A percentile compares a stretch with the other conserved stretches of the same genome.
Evolutionary conservation across 1,140 invertebrate species (phyloP).

Genomic region (Apocrypta bakeri): DNA sequence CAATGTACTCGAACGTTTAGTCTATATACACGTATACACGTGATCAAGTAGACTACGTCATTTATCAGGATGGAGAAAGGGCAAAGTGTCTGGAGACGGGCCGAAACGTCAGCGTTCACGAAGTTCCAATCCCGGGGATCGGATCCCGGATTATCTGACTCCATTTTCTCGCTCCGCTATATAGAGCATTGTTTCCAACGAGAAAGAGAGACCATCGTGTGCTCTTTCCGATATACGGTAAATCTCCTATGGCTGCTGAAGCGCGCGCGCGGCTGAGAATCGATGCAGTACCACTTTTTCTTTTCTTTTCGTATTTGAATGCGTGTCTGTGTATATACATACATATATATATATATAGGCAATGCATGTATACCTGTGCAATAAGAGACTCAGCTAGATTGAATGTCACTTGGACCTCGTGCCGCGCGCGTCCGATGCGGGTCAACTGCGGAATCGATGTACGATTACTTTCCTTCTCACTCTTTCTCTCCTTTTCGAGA

Average conservation of each 20-base stretch:
- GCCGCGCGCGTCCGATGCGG: neutral
- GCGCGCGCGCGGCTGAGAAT: neutral
- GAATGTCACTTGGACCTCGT: neutral
- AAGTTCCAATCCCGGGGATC: constrained; percentile 5
- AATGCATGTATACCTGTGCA: neutral
- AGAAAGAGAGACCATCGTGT: neutral
- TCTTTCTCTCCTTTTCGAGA: neutral
- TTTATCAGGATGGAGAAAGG: neutral
- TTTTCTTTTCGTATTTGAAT: neutral
- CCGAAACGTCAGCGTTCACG: constrained; percentile 1
- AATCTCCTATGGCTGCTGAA: constrained; percentile 24
- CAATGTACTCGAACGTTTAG: no score
- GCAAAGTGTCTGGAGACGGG: neutral
- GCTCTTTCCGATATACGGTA: constrained; percentile 50
- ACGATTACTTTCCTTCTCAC: neutral
- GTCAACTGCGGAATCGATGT: neutral
- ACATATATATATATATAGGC: no score
- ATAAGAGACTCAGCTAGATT: constrained; percentile 3
- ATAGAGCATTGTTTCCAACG: neutral
- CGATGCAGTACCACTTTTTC: constrained; percentile 45
- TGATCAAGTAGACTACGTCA: neutral
- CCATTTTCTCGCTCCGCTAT: constrained; percentile 19
- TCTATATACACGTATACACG: no score
- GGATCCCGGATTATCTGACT: constrained; percentile 14
- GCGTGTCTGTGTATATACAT: neutral